Evolutionary conservation across 2,113 vertebrate genomes (phyloP), one percentile per base, ranked within the genome.

Genomic region (Sciurus niger): DNA sequence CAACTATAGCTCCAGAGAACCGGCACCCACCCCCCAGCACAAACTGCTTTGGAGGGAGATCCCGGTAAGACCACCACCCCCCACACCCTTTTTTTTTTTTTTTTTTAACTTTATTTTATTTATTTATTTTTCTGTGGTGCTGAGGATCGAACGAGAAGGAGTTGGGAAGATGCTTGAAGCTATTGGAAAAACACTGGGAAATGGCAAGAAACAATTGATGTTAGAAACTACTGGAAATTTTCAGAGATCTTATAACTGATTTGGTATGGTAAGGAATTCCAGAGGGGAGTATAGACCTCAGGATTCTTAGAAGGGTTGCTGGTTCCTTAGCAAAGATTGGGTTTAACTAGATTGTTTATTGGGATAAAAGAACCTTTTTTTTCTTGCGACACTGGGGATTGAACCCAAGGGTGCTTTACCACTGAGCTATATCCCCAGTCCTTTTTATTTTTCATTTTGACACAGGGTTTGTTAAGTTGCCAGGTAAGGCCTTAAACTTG

Each of bases 31-130:
- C 96, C 53, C 76, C 98, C 88, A 98, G 98, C 30, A 98, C 98
- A 53, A 98, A 98, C 98, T 98, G 98, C 97, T 98, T 98, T 78
- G 98, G 98, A 37, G 98, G 98, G 94, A 97, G 98, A 46, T 97
- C 98, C 0, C 98, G 98, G 99, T 99, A 98, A 98, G 98, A 51
- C 6, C 10, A 7, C 46, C 46, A 9, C 46, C 55, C 51, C 51
- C 46, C 46, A 9, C 46, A 20, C 51, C 51, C 46, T 48, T 48
- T 7, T 7, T 48, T 48, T 48, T 48, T 48, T 48, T 48, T 48
- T 48, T 48, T 48, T 48, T 48, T 48, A 48, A 48, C 9, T 48
- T 48, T 48, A 48, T 48, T 48, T 48, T 48, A 48, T 48, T 48
- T 48, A 8, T 48, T 6, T 48, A 48, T 48, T 48, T 48, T 48